Conservation (phyloP, 2,888 invertebrate genomes). For the Athripsodes cinereus region DNA sequence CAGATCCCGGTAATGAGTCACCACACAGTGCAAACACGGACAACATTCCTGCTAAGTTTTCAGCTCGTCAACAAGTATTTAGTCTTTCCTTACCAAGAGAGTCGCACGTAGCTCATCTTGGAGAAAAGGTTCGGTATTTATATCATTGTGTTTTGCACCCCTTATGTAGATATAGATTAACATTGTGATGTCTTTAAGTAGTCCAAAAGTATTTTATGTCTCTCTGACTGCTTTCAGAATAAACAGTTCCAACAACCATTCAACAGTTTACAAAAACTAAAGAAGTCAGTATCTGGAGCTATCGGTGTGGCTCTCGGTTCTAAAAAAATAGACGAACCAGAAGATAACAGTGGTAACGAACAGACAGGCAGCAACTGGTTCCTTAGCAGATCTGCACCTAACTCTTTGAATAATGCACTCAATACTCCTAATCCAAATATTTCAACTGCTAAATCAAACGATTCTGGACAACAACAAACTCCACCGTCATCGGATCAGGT, state of each 20-base stretch:
- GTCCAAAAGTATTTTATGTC: constrained; percentile 51
- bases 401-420: constrained; percentile 62
- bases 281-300: constrained; percentile 63
- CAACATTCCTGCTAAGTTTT: constrained; percentile 37
- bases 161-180: background rate
- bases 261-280: constrained; percentile 64
- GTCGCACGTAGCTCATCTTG: constrained; percentile 41
- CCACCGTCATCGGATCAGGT: constrained; percentile 41
- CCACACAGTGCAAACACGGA: constrained; percentile 29
- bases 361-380: constrained; percentile 69
- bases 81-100: constrained; percentile 72
- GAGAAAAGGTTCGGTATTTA: constrained; percentile 34
- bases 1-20: constrained; percentile 40
- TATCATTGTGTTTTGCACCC: background rate
- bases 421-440: constrained; percentile 36
- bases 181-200: constrained; percentile 31
- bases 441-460: constrained; percentile 36
- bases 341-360: constrained; percentile 37
- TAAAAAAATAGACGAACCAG: constrained; percentile 47
- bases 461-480: constrained; percentile 40
- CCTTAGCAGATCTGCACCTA: constrained; percentile 72
- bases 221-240: constrained; percentile 51
- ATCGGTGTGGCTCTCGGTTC: constrained; percentile 48
- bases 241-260: constrained; percentile 51
- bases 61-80: constrained; percentile 58